Conservation (phyloP, 2,797 vertebrate genomes). For the Neopelma chrysocephalum region DNA sequence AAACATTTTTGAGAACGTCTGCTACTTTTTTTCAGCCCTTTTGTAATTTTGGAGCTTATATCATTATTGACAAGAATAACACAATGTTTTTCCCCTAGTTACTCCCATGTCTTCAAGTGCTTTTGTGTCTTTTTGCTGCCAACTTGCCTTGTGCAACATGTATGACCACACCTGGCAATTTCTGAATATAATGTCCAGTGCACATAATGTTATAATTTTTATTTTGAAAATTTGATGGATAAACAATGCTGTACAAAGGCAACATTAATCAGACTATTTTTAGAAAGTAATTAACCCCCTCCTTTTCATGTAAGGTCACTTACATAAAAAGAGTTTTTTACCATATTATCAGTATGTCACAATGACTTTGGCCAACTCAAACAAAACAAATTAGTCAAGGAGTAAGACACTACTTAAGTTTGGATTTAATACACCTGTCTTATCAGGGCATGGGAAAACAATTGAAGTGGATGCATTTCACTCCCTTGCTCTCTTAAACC, state of each 20-base stretch:
- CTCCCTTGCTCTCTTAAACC: background rate
- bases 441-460: background rate
- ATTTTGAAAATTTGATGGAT: background rate
- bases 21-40: background rate
- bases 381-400: background rate
- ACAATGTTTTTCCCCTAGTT: accelerated
- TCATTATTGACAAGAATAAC: background rate
- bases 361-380: background rate
- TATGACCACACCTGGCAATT: background rate
- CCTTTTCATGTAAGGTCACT: background rate
- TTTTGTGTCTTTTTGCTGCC: background rate
- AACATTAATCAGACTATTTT: background rate
- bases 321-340: background rate
- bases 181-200: background rate
- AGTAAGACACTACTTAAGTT: background rate
- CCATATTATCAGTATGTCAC: too few relatives aligned
- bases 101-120: background rate
- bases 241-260: background rate
- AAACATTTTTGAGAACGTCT: background rate
- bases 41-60: background rate
- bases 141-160: background rate
- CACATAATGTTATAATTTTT: background rate
- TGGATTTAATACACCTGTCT: background rate
- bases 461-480: background rate
- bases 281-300: accelerated